Base-by-base conservation (phyloP, 2,797 vertebrate genomes). In the Cuniculus paca region DNA sequence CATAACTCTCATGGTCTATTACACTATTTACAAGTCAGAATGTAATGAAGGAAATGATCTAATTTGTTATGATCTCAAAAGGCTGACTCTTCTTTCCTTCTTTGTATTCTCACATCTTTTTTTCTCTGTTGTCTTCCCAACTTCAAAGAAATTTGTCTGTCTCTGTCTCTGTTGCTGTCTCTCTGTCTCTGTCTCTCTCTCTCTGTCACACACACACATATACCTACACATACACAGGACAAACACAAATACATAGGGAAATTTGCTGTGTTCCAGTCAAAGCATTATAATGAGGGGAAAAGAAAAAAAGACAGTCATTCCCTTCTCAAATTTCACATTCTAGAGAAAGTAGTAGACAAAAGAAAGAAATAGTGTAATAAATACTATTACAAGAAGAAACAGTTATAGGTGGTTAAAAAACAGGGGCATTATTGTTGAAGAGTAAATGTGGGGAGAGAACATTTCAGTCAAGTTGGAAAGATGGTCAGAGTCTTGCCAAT, bases 1-100 rank as follows among this genome's bases (percentile, higher is more conserved):
- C 56, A 82, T 82, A 97, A 88, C 45, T 95, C 72, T 93, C 60
- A 56, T 72, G 60, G 72, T 90, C 54, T 95, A 75, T 96, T 97
- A 91, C 54, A 74, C 95, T 96, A 94, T 94, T 95, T 93, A 95
- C 83, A 95, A 95, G 91, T 96, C 95, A 95, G 60, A 81, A 86
- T 56, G 50, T 68, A 91, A 95, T 82, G 65, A 39, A 1, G 11
- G 83, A 93, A 92, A 95, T 91, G 31, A 86, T 90, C 17, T 50
- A 72, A 91, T 95, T 91, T 94, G 39, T 86, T 50, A 58, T 0
- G 20, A n/a, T 45, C 65, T 95, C 81, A 65, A 95, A 92, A 92
- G 34, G 3, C 17, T 90, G 34, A 54, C 42, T 74, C 8, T n/a
- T 36, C 11, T 72, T 77, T 24, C 19, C 75, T 34, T 5, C 42